These are phyloP conservation scores for Meda fulgida DNA, from an alignment of 2,797 vertebrate genomes.

Conservation along the genomic window DNA sequence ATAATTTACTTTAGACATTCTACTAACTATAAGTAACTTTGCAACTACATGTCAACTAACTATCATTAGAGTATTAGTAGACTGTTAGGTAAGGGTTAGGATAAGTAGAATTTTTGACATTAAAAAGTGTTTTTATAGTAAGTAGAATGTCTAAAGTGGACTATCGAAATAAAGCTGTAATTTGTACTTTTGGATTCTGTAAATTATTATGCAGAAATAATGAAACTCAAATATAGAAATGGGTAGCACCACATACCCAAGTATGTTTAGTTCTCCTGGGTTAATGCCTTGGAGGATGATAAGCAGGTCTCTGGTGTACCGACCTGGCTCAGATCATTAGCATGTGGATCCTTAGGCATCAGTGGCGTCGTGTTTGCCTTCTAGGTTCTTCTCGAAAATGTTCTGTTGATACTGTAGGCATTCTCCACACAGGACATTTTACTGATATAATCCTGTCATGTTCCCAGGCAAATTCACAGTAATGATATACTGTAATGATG, in stretches of 20 bases:
- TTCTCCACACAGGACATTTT: slow-evolving; percentile 7
- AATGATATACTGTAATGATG: slow-evolving; percentile 5
- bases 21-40: background rate
- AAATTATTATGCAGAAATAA: slow-evolving; percentile 7
- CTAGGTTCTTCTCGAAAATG: background rate
- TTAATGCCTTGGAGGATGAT: slow-evolving; percentile 16
- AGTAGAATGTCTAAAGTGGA: background rate
- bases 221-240: background rate
- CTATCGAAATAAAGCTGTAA: background rate
- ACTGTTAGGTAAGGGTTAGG: background rate
- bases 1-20: background rate
- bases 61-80: background rate
- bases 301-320: slow-evolving; percentile 9
- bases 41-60: background rate
- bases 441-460: background rate
- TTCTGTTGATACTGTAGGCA: background rate
- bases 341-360: slow-evolving; percentile 21
- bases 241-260: background rate
- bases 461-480: slow-evolving; percentile 10
- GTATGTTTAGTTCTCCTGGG: slow-evolving; percentile 3
- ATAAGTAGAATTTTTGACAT: background rate
- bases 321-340: slow-evolving; percentile 33
- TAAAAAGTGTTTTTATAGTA: background rate
- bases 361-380: slow-evolving; percentile 13
- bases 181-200: background rate